A percentile compares a stretch with the other conserved stretches of the same genome.
phyloP scores from a whole-genome alignment of 2,113 vertebrate genomes.

The Dasyprocta punctata region DNA sequence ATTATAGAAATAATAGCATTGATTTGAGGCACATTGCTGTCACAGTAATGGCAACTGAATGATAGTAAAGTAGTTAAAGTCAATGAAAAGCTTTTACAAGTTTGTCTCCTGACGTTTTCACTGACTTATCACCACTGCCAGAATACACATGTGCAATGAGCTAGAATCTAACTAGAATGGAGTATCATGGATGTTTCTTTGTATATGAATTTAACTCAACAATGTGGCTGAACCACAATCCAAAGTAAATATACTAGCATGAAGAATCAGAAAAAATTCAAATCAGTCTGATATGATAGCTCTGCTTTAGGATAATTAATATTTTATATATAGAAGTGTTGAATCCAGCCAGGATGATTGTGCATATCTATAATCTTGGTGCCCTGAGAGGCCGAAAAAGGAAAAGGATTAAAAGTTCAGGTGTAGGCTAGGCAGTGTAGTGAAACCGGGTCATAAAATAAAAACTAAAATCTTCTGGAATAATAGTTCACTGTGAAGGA shows the following conservation, averaged over 20 bases:
- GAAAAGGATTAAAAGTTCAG: too few species aligned
- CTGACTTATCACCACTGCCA: not conserved
- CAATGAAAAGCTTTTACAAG: rapidly evolving
- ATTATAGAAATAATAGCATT: rapidly evolving
- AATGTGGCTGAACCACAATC: too few species aligned
- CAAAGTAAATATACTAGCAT: not conserved
- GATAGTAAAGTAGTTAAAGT: not conserved
- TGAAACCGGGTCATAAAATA: not conserved
- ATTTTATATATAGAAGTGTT: not conserved
- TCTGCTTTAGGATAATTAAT: not conserved
- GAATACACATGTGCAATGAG: too few species aligned
- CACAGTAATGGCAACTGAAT: not conserved
- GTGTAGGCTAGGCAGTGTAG: too few species aligned
- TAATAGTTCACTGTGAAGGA: too few species aligned
- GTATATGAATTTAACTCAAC: not conserved
- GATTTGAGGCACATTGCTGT: not conserved
- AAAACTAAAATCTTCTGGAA: too few species aligned
- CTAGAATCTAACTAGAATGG: rapidly evolving
- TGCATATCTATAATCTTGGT: not conserved
- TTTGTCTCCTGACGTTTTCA: not conserved
- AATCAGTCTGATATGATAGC: not conserved
- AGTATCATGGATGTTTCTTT: not conserved
- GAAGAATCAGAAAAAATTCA: not conserved
- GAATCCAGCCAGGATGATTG: not conserved
- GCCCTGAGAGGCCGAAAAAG: too few species aligned